These are phyloP conservation scores for Dolichomitus sp. DNA, from an alignment of 2,888 invertebrate genomes.

Conservation along the genomic window DNA sequence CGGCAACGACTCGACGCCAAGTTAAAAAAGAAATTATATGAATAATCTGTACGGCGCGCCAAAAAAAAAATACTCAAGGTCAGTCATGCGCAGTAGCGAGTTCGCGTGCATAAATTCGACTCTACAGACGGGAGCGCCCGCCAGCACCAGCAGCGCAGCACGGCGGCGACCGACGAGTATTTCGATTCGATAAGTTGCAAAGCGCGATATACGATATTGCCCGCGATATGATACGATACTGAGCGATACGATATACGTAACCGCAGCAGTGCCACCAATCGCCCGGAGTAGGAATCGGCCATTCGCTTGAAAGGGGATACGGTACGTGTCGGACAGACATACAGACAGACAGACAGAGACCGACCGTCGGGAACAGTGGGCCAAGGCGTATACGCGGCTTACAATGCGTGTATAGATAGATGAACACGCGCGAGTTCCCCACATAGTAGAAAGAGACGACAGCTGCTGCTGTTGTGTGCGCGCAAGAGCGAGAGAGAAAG, in stretches of 20 bases:
- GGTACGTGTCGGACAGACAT: conserved; percentile 56
- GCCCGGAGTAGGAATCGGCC: conserved; percentile 53
- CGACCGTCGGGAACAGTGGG: conserved; percentile 58
- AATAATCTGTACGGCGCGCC: background rate
- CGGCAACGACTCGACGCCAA: no score
- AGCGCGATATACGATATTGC: conserved; percentile 31
- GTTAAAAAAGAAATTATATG: no score
- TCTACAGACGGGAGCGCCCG: background rate
- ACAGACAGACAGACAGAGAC: conserved; percentile 44
- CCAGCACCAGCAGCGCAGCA: background rate
- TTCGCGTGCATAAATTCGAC: conserved; percentile 1
- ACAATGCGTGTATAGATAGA: conserved; percentile 32
- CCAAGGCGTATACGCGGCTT: conserved; percentile 39
- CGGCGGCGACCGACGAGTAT: conserved; percentile 10
- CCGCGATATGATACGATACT: conserved; percentile 31
- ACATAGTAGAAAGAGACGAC: conserved; percentile 37
- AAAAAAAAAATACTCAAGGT: conserved; percentile 12
- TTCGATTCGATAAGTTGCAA: conserved; percentile 50
- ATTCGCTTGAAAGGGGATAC: conserved; percentile 62
- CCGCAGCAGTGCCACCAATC: conserved; percentile 60
- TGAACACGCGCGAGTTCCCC: conserved; percentile 60
- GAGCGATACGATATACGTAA: conserved; percentile 28
- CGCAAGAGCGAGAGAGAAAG: conserved; percentile 7
- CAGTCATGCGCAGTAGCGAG: conserved; percentile 14
- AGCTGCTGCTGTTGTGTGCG: background rate